Percentiles rank a stretch among this genome's conserved stretches.
phyloP scores from a whole-genome alignment of 1,140 invertebrate species.

The Pristionchus pacificus region DNA sequence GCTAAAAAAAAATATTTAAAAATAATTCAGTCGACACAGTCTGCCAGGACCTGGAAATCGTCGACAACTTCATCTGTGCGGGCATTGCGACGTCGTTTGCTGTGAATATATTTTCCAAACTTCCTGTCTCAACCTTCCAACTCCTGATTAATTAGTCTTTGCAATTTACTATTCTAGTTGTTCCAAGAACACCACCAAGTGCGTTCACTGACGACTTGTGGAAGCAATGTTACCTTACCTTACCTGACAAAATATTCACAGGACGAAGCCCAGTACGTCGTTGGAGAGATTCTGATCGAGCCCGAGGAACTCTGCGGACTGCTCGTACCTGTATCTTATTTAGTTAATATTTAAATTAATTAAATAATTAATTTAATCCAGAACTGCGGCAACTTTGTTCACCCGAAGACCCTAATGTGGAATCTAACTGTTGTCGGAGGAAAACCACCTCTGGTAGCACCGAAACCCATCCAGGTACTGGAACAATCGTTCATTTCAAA shows the following conservation, averaged over 20 bases:
- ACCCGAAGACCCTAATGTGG: conserved; percentile 40
- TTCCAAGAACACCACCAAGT: no score
- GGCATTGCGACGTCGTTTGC: conserved; percentile 39
- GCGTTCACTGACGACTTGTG: no score
- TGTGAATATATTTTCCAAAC: no score
- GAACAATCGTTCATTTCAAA: conserved; percentile 17
- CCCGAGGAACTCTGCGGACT: conserved; percentile 46
- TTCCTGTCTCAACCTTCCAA: no score
- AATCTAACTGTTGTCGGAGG: conserved; percentile 42
- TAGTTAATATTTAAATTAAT: background rate
- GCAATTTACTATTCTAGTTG: no score
- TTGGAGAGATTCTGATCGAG: conserved; percentile 34
- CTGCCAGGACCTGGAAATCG: conserved; percentile 31
- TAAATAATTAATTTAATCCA: background rate
- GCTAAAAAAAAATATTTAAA: background rate
- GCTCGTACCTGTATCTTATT: conserved; percentile 21
- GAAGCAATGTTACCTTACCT: conserved; percentile 20
- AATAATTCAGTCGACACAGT: conserved; percentile 17
- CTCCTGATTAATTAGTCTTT: no score
- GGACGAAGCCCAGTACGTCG: conserved; percentile 45
- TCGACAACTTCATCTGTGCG: conserved; percentile 40
- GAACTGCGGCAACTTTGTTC: conserved; percentile 34
- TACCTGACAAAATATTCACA: conserved; percentile 15
- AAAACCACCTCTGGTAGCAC: conserved; percentile 33
- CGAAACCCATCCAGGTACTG: conserved; percentile 14